A percentile compares a stretch with the other conserved stretches of the same genome.
Evolutionary conservation across 1,140 invertebrate genomes (phyloP).

Genomic region (Aphaenogaster ashmeadi): DNA sequence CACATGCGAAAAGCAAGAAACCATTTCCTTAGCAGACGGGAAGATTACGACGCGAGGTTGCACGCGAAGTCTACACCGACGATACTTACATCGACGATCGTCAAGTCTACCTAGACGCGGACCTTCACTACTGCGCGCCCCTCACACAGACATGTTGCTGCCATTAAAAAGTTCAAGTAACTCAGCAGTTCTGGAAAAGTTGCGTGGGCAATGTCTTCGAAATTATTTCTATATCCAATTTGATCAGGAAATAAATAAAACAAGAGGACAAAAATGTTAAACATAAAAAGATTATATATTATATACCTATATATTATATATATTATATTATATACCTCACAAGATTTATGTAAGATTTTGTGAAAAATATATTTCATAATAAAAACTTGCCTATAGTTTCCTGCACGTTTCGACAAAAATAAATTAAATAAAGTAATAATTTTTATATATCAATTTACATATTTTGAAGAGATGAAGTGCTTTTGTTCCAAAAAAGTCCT

Average conservation of each 20-base stretch:
- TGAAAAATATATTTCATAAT: not conserved
- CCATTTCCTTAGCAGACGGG: slow-evolving; percentile 34
- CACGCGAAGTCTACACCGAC: slow-evolving; percentile 35
- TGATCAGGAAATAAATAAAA: not conserved
- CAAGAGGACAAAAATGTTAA: not conserved
- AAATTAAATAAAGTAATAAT: not conserved
- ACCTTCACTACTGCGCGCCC: slow-evolving; percentile 47
- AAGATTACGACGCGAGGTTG: slow-evolving; percentile 51
- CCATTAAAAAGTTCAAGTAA: slow-evolving; percentile 31
- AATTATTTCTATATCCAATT: slow-evolving; percentile 3
- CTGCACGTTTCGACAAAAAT: not conserved
- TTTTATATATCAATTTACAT: not conserved
- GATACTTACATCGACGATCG: not conserved
- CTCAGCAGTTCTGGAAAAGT: slow-evolving; percentile 1
- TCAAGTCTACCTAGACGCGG: slow-evolving; percentile 43
- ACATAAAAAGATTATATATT: not conserved
- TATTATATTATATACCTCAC: too few relatives aligned
- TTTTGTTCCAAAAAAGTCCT: not conserved
- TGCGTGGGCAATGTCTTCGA: not conserved
- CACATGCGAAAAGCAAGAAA: slow-evolving; percentile 51
- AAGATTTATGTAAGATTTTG: not conserved
- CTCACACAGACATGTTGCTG: not conserved
- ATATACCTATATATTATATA: too few relatives aligned
- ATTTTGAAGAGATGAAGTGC: not conserved
- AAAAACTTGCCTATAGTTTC: not conserved